Percentiles rank a stretch among this genome's conserved stretches.
Conservation (phyloP, 2,888 invertebrate genomes). For the Coenonympha glycerion region DNA sequence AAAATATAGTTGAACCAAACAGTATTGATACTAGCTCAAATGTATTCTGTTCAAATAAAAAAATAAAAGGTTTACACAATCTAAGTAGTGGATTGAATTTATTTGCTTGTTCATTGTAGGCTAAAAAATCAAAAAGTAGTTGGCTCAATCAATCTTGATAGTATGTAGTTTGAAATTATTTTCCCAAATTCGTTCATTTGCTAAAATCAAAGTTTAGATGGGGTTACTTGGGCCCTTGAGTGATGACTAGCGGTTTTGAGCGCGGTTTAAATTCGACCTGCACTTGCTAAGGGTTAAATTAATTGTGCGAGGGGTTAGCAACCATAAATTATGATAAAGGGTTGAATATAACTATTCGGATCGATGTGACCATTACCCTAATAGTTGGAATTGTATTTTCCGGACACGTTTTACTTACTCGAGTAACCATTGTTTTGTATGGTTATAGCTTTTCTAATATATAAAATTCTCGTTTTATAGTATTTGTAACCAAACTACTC, state of each 20-base stretch:
- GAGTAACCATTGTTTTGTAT: neutral
- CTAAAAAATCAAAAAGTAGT: conserved; percentile 3
- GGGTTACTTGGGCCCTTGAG: conserved; percentile 29
- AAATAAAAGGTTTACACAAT: too few species aligned
- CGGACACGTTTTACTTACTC: neutral
- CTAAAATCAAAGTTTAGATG: conserved; percentile 28
- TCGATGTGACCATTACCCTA: conserved; percentile 20
- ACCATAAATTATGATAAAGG: conserved; percentile 38
- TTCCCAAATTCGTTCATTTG: conserved; percentile 19
- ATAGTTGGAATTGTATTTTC: conserved; percentile 1
- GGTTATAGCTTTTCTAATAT: too few species aligned
- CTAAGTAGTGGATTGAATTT: too few species aligned
- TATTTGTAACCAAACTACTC: too few species aligned
- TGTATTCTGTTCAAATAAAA: too few species aligned
- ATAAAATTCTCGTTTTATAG: too few species aligned
- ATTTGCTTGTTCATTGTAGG: neutral
- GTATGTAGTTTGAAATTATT: conserved; percentile 13
- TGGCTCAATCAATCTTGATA: conserved; percentile 8
- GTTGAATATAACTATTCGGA: conserved; percentile 26
- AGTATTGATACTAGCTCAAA: too few species aligned
- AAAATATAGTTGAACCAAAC: too few species aligned
- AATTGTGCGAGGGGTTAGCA: conserved; percentile 38
- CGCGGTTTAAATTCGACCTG: conserved; percentile 35
- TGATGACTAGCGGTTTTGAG: conserved; percentile 39
- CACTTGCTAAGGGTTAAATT: conserved; percentile 43